Conservation (phyloP, 2,888 invertebrate species). For the Cheilosia soror region DNA sequence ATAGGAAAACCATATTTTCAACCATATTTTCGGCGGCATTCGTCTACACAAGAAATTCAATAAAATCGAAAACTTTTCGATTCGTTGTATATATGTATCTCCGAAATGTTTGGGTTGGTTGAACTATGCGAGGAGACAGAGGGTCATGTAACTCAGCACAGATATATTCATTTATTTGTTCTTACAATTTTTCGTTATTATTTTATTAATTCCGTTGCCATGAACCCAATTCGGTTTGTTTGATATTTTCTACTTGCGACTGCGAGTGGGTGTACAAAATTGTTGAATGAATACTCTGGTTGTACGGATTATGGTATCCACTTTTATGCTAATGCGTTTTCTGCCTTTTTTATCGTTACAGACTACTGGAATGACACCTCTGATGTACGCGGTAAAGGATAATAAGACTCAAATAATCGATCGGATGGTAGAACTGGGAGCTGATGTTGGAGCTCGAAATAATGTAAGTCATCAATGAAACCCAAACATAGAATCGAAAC, state of each 20-base stretch:
- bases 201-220: slow-evolving; percentile 74
- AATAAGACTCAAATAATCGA: slow-evolving; percentile 96
- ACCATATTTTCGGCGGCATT: slow-evolving; percentile 57
- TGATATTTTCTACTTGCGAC: slow-evolving; percentile 4
- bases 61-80: slow-evolving; percentile 71
- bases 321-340: slow-evolving; percentile 16
- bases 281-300: slow-evolving; percentile 69
- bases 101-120: slow-evolving; percentile 57
- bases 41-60: slow-evolving; percentile 62
- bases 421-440: slow-evolving; percentile 95
- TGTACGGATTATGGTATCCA: slow-evolving; percentile 17
- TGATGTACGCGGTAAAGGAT: slow-evolving; percentile 98
- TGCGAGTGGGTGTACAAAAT: slow-evolving; percentile 44
- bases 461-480: slow-evolving; percentile 88
- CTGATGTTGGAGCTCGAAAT: slow-evolving; percentile 95
- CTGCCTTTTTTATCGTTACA: slow-evolving; percentile 84
- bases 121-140: slow-evolving; percentile 11
- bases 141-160: slow-evolving; percentile 32
- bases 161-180: not conserved
- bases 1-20: slow-evolving; percentile 54
- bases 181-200: slow-evolving; percentile 47
- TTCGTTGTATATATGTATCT: slow-evolving; percentile 23
- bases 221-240: slow-evolving; percentile 57
- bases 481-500: slow-evolving; percentile 54
- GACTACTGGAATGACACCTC: slow-evolving; percentile 96